These are phyloP conservation scores for Eristalis tenax DNA, from an alignment of 2,888 invertebrate genomes.

Conservation along the genomic window DNA sequence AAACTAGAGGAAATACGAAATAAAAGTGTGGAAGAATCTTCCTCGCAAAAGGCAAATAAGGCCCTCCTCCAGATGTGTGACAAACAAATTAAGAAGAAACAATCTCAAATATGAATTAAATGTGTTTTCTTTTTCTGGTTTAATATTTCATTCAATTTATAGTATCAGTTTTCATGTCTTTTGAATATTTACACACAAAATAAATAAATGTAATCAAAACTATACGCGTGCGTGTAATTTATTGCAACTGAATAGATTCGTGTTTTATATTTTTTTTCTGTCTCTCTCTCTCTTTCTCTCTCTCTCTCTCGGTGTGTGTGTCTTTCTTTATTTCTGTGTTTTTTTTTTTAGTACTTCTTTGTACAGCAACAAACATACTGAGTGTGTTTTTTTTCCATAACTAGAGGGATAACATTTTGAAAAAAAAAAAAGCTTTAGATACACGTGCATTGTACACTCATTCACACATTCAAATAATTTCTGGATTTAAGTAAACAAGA, in stretches of 20 bases:
- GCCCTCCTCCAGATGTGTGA: neutral
- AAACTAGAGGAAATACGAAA: neutral
- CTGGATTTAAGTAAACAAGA: neutral
- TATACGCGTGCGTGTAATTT: slow-evolving; percentile 34
- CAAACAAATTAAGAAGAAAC: neutral
- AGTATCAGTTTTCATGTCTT: neutral
- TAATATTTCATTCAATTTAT: neutral
- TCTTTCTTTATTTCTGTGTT: no score
- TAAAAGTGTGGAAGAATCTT: slow-evolving; percentile 9
- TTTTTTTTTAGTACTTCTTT: neutral
- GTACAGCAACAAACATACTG: slow-evolving; percentile 3
- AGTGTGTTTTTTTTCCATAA: neutral
- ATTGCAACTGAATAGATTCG: slow-evolving; percentile 10
- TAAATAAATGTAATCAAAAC: neutral
- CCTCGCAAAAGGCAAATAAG: neutral
- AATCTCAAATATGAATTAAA: neutral
- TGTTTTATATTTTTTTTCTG: neutral
- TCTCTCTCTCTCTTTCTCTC: neutral
- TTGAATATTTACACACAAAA: slow-evolving; percentile 40
- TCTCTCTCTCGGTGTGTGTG: no score
- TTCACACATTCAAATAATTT: slow-evolving; percentile 33
- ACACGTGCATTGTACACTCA: slow-evolving; percentile 36
- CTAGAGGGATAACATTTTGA: slow-evolving; percentile 4
- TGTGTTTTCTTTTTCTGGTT: neutral
- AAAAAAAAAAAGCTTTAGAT: slow-evolving; percentile 32